A percentile compares a stretch with the other conserved stretches of the same genome.
These are phyloP conservation scores for Ctena decussata DNA, from an alignment of 2,888 invertebrate genomes.

Conservation along the genomic window DNA sequence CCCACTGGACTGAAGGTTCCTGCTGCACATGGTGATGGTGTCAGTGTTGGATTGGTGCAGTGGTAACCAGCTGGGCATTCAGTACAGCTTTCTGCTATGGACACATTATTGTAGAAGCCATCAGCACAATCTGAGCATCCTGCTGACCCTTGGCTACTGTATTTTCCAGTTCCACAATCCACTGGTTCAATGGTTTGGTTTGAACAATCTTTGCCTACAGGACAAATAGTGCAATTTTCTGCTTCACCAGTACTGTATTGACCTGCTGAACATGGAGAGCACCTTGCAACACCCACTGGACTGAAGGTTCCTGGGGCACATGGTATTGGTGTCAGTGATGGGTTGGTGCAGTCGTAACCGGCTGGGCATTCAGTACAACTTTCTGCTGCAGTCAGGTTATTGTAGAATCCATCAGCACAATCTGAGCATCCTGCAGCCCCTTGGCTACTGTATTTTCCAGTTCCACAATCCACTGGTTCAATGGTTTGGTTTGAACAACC, in stretches of 20 bases:
- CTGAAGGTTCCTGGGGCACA: constrained; percentile 63
- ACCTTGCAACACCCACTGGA: constrained; percentile 37
- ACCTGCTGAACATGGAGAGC: constrained; percentile 45
- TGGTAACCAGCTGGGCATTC: constrained; percentile 69
- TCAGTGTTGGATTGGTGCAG: constrained; percentile 43
- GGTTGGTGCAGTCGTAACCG: constrained; percentile 35
- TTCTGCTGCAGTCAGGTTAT: constrained; percentile 25
- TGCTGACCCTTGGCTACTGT: constrained; percentile 61
- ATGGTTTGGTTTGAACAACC: constrained; percentile 43
- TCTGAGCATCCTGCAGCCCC: constrained; percentile 58
- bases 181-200: constrained; percentile 57
- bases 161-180: constrained; percentile 77
- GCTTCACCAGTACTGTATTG: constrained; percentile 34
- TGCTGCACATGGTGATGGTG: constrained; percentile 40
- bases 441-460: constrained; percentile 65
- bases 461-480: constrained; percentile 36
- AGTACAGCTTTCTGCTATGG: constrained; percentile 59
- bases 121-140: constrained; percentile 38
- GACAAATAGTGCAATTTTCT: constrained; percentile 40
- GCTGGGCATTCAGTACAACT: constrained; percentile 49
- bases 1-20: constrained; percentile 69
- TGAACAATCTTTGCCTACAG: constrained; percentile 60
- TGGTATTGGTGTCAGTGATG: background rate
- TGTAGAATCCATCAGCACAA: constrained; percentile 58
- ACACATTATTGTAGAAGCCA: constrained; percentile 53